Percentiles rank a stretch among this genome's conserved stretches.
phyloP scores from a whole-genome alignment of 1,140 invertebrate species.

The Lepidurus arcticus region DNA sequence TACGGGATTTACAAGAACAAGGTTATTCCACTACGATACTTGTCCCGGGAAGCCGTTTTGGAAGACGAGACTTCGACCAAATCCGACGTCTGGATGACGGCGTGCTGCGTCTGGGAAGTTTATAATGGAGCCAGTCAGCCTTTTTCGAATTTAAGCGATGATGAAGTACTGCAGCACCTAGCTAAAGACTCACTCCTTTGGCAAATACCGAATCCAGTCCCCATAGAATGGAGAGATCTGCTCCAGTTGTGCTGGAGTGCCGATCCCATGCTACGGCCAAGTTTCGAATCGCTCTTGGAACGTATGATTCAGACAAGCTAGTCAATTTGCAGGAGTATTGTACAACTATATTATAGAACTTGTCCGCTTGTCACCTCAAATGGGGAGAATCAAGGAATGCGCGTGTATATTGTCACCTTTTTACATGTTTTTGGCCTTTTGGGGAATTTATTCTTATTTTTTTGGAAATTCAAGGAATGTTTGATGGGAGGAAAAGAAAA shows the following conservation, averaged over 20 bases:
- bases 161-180: conserved; percentile 63
- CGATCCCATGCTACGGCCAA: conserved; percentile 29
- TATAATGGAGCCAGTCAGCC: conserved; percentile 81
- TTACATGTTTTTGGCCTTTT: neutral
- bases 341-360: neutral
- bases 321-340: neutral
- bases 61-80: conserved; percentile 90
- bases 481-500: neutral
- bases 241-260: conserved; percentile 28
- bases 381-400: neutral
- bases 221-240: conserved; percentile 26
- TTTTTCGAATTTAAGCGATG: conserved; percentile 71
- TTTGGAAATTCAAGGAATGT: neutral
- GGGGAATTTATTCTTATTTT: no score
- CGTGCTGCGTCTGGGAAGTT: conserved; percentile 84
- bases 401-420: neutral
- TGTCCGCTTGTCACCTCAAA: no score
- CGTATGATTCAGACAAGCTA: neutral
- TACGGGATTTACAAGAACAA: conserved; percentile 39
- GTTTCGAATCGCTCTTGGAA: conserved; percentile 23
- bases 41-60: conserved; percentile 78
- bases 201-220: conserved; percentile 50
- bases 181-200: conserved; percentile 60
- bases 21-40: conserved; percentile 73
- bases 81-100: conserved; percentile 89